A percentile compares a stretch with the other conserved stretches of the same genome.
Evolutionary conservation across 2,113 vertebrate genomes (phyloP).

Genomic region (Ictalurus furcatus): DNA sequence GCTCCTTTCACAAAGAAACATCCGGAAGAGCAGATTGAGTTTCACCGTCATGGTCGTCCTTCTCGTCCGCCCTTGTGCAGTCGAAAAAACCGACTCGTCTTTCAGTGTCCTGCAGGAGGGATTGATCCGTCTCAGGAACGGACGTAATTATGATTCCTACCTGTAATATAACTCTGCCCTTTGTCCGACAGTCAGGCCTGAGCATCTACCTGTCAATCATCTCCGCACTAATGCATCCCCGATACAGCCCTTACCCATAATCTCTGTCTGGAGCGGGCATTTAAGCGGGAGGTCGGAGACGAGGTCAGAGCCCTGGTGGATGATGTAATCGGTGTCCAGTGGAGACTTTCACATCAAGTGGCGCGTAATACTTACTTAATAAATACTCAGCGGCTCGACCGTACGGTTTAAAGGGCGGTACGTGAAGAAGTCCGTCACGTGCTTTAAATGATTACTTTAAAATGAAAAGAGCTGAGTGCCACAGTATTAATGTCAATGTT

Average conservation of each 20-base stretch:
- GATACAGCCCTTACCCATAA: not conserved
- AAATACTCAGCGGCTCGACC: not conserved
- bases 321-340: not conserved
- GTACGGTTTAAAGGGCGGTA: not conserved
- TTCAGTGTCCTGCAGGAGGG: constrained; percentile 41
- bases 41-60: constrained; percentile 13
- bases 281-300: constrained; percentile 28
- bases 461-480: not conserved
- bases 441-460: not conserved
- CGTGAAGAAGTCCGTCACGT: not conserved
- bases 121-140: constrained; percentile 43
- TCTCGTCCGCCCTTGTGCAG: constrained; percentile 43
- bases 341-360: not conserved
- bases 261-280: not conserved
- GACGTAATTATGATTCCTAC: constrained; percentile 45
- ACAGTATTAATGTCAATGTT: not conserved
- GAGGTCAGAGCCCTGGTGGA: not conserved
- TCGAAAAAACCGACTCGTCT: constrained; percentile 30
- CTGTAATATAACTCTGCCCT: constrained; percentile 35
- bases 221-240: constrained; percentile 33
- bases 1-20: constrained; percentile 3
- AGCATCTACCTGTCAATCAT: constrained; percentile 38
- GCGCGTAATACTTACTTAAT: not conserved
- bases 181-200: constrained; percentile 37
- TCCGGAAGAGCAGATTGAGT: constrained; percentile 19